Base-by-base conservation (phyloP, 2,888 invertebrate genomes). In the Smittia aterrima region DNA sequence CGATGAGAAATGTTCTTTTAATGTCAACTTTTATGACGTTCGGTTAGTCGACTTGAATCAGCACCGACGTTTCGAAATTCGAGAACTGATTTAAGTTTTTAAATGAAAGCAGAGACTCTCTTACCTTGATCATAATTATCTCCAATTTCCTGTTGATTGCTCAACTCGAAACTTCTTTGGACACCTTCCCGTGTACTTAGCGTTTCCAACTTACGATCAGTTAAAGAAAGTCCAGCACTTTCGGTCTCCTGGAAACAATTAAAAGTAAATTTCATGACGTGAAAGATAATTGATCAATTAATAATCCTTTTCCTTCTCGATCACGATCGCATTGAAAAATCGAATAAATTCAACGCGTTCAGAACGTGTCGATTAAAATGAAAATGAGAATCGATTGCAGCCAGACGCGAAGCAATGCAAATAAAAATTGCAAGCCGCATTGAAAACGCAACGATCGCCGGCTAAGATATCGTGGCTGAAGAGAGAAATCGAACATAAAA, bases 101-200 rank as follows among this genome's bases (percentile, higher is more conserved):
- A 47, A 47, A 6, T 47, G 16, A 47, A 47, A 47, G 16, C 22
- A 53, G 24, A 27, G n/a, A 18, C 7, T n/a, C n/a, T 25, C 27
- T 47, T 27, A 71, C 70, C 70, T 32, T 58, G 58, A 58, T 58
- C 58, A 58, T 58, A 58, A 58, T 58, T 58, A 58, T 22, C 22
- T 6, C 3, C 9, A 22, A 58, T 58, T 58, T 58, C 58, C 58
- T 71, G 16, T 27, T 20, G 53, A 25, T 22, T 54, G 18, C 53
- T 18, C 20, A 22, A 6, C 16, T 71, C 18, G 25, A 71, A 71
- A 9, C 25, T 54, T 6, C 27, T 53, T 9, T 71, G 16, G 18
- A 71, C 54, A n/a, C 54, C 32, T 54, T 71, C 54, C 7, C 54
- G 7, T 32, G 70, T 71, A 6, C 18, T 13, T 9, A 71, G 53